Conservation (phyloP, 2,888 invertebrate species). For the Phania funesta region DNA sequence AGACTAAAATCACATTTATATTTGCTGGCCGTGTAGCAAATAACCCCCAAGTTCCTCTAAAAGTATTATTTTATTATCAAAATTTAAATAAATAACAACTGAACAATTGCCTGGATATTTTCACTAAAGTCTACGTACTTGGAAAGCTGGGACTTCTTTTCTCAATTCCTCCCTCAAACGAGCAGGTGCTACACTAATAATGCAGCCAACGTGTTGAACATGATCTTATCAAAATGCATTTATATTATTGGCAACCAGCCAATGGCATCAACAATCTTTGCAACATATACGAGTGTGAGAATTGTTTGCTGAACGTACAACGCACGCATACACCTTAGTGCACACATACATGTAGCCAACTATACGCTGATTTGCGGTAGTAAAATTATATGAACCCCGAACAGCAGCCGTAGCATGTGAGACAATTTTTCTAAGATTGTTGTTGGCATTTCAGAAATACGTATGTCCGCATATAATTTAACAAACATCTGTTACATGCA, state of each 20-base stretch:
- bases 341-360: neutral
- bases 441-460: constrained; percentile 1
- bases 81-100: no score
- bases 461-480: neutral
- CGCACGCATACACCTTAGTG: neutral
- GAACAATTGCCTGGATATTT: no score
- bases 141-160: neutral
- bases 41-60: no score
- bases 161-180: neutral
- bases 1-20: no score
- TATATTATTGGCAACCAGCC: constrained; percentile 50
- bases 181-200: neutral
- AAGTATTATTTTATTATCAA: no score
- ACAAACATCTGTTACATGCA: neutral
- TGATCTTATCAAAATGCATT: constrained; percentile 37
- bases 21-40: no score
- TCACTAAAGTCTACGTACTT: no score
- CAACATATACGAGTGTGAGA: neutral
- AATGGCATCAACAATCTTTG: constrained; percentile 31
- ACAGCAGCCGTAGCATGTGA: neutral
- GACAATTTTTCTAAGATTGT: neutral
- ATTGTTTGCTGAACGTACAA: constrained; percentile 20
- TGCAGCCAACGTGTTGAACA: constrained; percentile 5
- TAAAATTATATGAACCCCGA: neutral
- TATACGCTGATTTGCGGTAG: neutral